Percentiles rank a stretch among this genome's conserved stretches.
phyloP scores from a whole-genome alignment of 2,113 vertebrate species.

The Ciconia stormi region DNA sequence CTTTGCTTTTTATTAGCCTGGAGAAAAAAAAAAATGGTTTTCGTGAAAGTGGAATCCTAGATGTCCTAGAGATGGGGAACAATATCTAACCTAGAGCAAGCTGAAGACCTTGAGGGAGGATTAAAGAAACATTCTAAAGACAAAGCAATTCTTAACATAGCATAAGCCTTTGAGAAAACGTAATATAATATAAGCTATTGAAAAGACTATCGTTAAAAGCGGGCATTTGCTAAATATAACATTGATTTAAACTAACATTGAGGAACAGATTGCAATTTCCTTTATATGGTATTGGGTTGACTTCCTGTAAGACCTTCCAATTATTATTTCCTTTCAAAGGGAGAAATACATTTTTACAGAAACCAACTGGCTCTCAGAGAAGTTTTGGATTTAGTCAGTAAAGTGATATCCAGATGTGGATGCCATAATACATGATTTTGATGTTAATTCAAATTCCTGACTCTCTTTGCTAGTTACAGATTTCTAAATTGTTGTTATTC shows the following conservation, averaged over 20 bases:
- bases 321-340: slow-evolving; percentile 61
- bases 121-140: slow-evolving; percentile 57
- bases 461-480: not conserved
- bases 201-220: slow-evolving; percentile 31
- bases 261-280: slow-evolving; percentile 64
- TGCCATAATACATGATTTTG: slow-evolving; percentile 26
- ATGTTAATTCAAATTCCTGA: slow-evolving; percentile 50
- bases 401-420: slow-evolving; percentile 59
- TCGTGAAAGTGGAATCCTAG: slow-evolving; percentile 41
- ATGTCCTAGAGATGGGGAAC: slow-evolving; percentile 14
- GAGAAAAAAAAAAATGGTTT: slow-evolving; percentile 10
- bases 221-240: slow-evolving; percentile 58
- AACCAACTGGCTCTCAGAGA: slow-evolving; percentile 25
- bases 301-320: slow-evolving; percentile 68
- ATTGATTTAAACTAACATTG: slow-evolving; percentile 54
- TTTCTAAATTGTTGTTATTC: not conserved
- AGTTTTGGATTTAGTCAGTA: slow-evolving; percentile 8
- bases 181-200: slow-evolving; percentile 43
- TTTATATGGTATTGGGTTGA: slow-evolving; percentile 20
- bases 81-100: not conserved
- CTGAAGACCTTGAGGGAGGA: slow-evolving; percentile 41
- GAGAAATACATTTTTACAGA: slow-evolving; percentile 58
- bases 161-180: slow-evolving; percentile 51
- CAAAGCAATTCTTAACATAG: slow-evolving; percentile 57
- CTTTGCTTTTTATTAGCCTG: slow-evolving; percentile 43